Evolutionary conservation across 2,113 vertebrate genomes (phyloP), one percentile per base, ranked within the genome.

Genomic region (Scolopax mira): DNA sequence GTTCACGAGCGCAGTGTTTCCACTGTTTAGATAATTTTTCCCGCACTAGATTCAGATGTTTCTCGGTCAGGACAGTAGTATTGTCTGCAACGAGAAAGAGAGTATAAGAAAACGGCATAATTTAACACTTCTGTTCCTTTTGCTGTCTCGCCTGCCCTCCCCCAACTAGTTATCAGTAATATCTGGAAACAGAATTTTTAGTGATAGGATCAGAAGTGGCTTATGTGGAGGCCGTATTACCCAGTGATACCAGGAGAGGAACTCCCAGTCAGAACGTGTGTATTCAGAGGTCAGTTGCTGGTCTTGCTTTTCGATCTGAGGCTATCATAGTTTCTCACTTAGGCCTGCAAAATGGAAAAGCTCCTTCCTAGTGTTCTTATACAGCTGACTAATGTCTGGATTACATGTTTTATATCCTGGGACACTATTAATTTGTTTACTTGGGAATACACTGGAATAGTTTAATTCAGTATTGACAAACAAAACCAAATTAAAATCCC

Each of bases 1-100:
- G 97, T 41, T 97, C 97, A 3, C 99, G 98, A 10, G 98, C 99
- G 31, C 98, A 98, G 3, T 37, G 92, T 97, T 99, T 99, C 99
- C 99, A 99, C 2, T 98, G 98, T 67, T 13, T 94, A 5, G 98
- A 98, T 25, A 99, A 93, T 88, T 99, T 99, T 7, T 98, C 98
- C 64, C 98, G 97, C 78, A 99, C 95, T n/a, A 99, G 96, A 5
- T 99, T 98, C 94, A 99, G 96, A 64, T 99, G 99, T 95, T 98
- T 23, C 35, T 98, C 87, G 60, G 98, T 97, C 85, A 98, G 66
- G 46, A 92, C 82, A 48, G 91, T 58, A 8, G 93, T 33, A 24
- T 96, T 69, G 33, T 97, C 98, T 97, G 98, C 96, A 98, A 89
- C 90, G 88, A 10, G 79, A 93, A 95, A 69, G 85, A 3, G 58